phyloP scores from a whole-genome alignment of 1,140 invertebrate species.

The Ceratitis capitata region DNA sequence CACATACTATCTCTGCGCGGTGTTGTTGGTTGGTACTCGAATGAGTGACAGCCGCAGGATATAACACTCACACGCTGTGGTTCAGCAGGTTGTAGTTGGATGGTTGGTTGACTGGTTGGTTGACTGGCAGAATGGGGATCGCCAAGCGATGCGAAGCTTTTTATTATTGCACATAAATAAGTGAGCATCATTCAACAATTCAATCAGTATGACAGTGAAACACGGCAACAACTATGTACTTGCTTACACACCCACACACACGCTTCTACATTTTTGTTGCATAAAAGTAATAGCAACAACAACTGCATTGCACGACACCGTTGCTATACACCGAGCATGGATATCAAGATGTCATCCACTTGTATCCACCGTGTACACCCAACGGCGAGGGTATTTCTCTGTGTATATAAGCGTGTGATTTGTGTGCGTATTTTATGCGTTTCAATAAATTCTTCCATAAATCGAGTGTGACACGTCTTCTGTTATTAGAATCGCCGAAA shows the following conservation, averaged over 20 bases:
- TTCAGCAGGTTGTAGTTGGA: not conserved
- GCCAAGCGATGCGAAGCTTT: not conserved
- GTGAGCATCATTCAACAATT: slow-evolving; percentile 41
- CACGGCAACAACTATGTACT: not conserved
- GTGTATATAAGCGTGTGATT: not conserved
- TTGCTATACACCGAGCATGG: not conserved
- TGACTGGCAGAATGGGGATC: not conserved
- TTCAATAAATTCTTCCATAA: slow-evolving; percentile 33
- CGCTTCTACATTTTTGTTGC: not conserved
- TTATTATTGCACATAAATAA: not conserved
- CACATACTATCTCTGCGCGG: not conserved
- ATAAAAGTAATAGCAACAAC: not conserved
- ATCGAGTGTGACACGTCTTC: slow-evolving; percentile 24
- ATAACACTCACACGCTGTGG: not conserved
- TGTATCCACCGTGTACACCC: not conserved
- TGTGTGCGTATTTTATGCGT: not conserved
- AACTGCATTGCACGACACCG: not conserved
- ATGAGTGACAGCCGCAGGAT: slow-evolving; percentile 25
- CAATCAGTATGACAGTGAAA: slow-evolving; percentile 42
- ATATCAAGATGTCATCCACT: slow-evolving; percentile 13
- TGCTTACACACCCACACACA: not conserved
- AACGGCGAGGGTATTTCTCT: not conserved
- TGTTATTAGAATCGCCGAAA: slow-evolving; percentile 4
- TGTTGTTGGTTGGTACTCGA: not conserved
- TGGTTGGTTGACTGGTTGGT: no score